Base-by-base conservation (phyloP, 2,113 vertebrate genomes). In the Cinclus mexicanus region DNA sequence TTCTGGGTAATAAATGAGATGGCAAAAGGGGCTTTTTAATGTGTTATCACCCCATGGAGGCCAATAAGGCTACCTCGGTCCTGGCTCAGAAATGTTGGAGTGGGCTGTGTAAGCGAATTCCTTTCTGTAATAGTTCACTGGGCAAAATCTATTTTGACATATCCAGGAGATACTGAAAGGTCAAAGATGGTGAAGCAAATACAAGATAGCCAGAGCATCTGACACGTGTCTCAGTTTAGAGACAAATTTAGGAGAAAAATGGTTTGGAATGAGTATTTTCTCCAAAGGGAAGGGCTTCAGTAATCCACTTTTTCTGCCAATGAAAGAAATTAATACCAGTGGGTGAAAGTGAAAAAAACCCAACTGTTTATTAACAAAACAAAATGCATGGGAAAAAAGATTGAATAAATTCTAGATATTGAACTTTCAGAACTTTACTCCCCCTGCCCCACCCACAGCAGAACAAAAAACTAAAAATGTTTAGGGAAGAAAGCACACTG, bases 1-100 rank as follows among this genome's bases (percentile, higher is more conserved):
- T 97, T 97, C 96, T 93, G 94, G 87, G 94, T 95, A 98, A 95
- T 97, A 97, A 97, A 95, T 95, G 89, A 96, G 89, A 96, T 81
- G 87, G 94, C 61, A 28, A 87, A 96, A 96, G 94, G 82, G 92
- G 74, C n/a, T 26, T 94, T 97, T 96, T 94, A 96, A 94, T 91
- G 76, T 59, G 70, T 93, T 85, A 93, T 91, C 71, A 92, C n/a
- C 71, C 95, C 60, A 21, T 0, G 8, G 85, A 97, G 84, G 86
- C 55, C 67, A 96, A 9, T 95, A 67, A 91, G 47, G 83, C 23
- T 75, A 24, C 44, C 92, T 93, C 12, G 41, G 69, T 49, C 37
- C 81, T 81, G 72, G 46, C 94, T 93, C 76, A 50, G 74, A 96
- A 93, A 91, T 22, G 49, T n/a, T 5, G 6, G 47, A 78, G 20